phyloP scores from a whole-genome alignment of 2,797 vertebrate species.

The Ceryle rudis region DNA sequence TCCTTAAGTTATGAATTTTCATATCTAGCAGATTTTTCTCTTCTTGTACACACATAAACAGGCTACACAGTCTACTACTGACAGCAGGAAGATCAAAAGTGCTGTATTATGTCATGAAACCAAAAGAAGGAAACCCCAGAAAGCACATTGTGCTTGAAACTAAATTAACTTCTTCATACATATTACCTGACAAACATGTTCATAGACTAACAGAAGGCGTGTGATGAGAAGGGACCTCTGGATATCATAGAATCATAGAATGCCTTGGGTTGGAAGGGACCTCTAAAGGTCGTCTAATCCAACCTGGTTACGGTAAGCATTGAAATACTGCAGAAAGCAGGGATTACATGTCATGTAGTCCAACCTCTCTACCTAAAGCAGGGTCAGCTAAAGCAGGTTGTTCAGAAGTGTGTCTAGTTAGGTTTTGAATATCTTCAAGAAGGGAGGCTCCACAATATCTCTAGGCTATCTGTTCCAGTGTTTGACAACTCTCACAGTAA shows the following conservation, averaged over 20 bases:
- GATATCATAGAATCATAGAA: neutral
- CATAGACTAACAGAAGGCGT: neutral
- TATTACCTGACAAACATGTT: neutral
- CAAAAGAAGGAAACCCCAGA: neutral
- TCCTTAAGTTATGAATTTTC: neutral
- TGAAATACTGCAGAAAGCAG: no score
- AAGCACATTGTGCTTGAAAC: neutral
- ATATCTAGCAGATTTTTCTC: neutral
- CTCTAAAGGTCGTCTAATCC: neutral
- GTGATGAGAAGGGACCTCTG: neutral
- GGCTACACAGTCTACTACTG: accelerated
- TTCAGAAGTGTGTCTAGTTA: neutral
- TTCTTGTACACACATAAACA: neutral
- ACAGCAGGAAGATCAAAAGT: neutral
- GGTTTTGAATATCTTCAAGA: neutral
- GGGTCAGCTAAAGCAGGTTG: neutral
- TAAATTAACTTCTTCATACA: neutral
- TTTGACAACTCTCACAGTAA: neutral
- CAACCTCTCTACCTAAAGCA: neutral
- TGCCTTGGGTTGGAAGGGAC: no score
- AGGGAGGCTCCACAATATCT: neutral
- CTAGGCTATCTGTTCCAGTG: neutral
- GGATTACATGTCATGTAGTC: neutral
- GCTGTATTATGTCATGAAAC: neutral
- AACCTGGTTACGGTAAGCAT: no score